A percentile compares a stretch with the other conserved stretches of the same genome.
phyloP scores from a whole-genome alignment of 1,140 invertebrate species.

The Globodera rostochiensis region DNA sequence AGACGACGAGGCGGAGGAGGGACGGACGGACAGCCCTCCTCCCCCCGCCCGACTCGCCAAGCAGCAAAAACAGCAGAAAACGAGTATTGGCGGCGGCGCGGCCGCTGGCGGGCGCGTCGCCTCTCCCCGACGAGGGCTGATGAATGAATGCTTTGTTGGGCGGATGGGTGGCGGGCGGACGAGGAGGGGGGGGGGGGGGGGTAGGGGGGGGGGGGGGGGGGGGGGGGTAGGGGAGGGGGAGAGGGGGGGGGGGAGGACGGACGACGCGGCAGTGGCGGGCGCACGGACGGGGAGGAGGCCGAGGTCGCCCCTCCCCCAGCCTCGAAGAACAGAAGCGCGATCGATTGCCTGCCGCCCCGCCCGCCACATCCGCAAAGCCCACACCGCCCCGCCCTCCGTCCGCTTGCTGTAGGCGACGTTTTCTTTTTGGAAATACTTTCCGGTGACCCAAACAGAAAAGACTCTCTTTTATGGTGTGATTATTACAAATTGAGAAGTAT shows the following conservation, averaged over 20 bases:
- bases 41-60: not conserved
- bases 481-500: too few species aligned
- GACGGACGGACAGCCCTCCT: not conserved
- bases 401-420: not conserved
- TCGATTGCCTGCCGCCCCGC: conserved; percentile 1
- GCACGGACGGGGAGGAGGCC: too few species aligned
- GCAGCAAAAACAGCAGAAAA: conserved; percentile 3
- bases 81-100: conserved; percentile 12
- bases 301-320: not conserved
- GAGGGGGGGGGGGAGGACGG: too few species aligned
- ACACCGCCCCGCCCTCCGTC: not conserved
- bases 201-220: not conserved
- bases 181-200: not conserved
- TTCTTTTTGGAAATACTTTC: not conserved
- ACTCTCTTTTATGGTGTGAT: not conserved
- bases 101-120: not conserved
- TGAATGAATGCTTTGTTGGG: not conserved
- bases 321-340: not conserved
- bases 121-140: not conserved
- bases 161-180: not conserved
- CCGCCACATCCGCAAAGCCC: not conserved
- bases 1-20: conserved; percentile 11
- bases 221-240: too few species aligned
- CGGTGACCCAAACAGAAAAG: not conserved
- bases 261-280: not conserved